Conservation (phyloP, 2,797 vertebrate species). For the Enteromius viviparus region DNA sequence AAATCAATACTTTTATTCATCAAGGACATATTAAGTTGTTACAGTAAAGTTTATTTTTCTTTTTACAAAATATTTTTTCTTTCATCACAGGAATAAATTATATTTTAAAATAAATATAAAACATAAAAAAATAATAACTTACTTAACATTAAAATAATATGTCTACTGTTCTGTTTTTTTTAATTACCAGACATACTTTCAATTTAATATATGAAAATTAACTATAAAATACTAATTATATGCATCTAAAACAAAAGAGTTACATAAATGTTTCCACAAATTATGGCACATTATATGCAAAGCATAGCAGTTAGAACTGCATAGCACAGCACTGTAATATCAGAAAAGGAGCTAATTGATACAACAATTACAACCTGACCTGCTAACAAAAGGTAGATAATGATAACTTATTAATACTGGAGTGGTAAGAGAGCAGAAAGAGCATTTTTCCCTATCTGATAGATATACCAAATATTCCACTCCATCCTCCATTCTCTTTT, state of each 20-base stretch:
- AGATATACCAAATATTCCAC: constrained; percentile 1
- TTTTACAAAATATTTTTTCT: not conserved
- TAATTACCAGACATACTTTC: not conserved
- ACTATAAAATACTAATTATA: not conserved
- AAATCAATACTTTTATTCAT: not conserved
- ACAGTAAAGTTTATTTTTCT: not conserved
- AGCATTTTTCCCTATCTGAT: constrained; percentile 32
- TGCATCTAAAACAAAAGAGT: not conserved
- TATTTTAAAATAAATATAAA: not conserved
- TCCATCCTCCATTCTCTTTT: not conserved
- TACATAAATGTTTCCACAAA: not conserved
- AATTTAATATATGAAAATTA: not conserved
- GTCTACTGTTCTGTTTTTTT: too few relatives aligned
- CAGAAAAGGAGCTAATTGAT: constrained; percentile 68
- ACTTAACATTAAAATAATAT: not conserved
- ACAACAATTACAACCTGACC: constrained; percentile 56
- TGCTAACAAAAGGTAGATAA: constrained; percentile 67
- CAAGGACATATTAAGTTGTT: not conserved
- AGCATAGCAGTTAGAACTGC: constrained; percentile 46
- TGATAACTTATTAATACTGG: constrained; percentile 59
- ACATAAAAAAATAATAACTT: not conserved
- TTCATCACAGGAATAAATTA: too few relatives aligned
- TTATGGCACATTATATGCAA: not conserved
- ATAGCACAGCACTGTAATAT: constrained; percentile 67
- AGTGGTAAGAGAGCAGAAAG: constrained; percentile 41